Percentiles rank a stretch among this genome's conserved stretches.
These are phyloP conservation scores for Drosophila ustulata DNA, from an alignment of 2,888 invertebrate species.

Conservation along the genomic window DNA sequence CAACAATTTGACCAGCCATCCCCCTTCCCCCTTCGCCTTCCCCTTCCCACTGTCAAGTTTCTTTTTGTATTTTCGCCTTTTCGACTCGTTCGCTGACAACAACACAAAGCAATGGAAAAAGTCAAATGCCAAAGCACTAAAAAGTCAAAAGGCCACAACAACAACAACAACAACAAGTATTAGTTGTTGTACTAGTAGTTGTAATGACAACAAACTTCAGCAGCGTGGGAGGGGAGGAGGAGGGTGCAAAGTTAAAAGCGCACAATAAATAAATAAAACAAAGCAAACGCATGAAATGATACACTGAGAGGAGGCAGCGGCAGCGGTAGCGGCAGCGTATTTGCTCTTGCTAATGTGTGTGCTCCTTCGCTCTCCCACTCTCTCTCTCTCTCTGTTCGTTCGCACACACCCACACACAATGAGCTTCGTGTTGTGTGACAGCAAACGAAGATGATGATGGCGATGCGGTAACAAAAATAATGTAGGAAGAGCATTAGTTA, in stretches of 20 bases:
- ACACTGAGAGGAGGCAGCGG: slow-evolving; percentile 36
- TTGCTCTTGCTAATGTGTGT: slow-evolving; percentile 41
- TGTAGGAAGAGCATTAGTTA: slow-evolving; percentile 1
- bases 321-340: background rate
- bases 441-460: slow-evolving; percentile 28
- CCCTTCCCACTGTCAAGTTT: slow-evolving; percentile 11
- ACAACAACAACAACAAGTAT: slow-evolving; percentile 26
- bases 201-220: slow-evolving; percentile 59
- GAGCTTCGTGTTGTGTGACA: slow-evolving; percentile 21
- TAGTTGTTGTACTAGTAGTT: slow-evolving; percentile 56
- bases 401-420: slow-evolving; percentile 6
- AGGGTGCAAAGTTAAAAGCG: slow-evolving; percentile 54
- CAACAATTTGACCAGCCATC: slow-evolving; percentile 57
- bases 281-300: slow-evolving; percentile 70
- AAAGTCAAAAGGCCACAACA: slow-evolving; percentile 74
- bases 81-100: slow-evolving; percentile 38
- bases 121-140: slow-evolving; percentile 72
- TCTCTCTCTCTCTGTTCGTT: background rate
- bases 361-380: background rate
- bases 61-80: slow-evolving; percentile 42
- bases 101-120: slow-evolving; percentile 44
- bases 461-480: slow-evolving; percentile 13
- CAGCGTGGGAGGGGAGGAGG: slow-evolving; percentile 12
- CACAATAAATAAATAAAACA: slow-evolving; percentile 75
- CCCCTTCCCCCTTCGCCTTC: background rate